Conservation (phyloP, 2,797 vertebrate species). For the Geotria australis region DNA sequence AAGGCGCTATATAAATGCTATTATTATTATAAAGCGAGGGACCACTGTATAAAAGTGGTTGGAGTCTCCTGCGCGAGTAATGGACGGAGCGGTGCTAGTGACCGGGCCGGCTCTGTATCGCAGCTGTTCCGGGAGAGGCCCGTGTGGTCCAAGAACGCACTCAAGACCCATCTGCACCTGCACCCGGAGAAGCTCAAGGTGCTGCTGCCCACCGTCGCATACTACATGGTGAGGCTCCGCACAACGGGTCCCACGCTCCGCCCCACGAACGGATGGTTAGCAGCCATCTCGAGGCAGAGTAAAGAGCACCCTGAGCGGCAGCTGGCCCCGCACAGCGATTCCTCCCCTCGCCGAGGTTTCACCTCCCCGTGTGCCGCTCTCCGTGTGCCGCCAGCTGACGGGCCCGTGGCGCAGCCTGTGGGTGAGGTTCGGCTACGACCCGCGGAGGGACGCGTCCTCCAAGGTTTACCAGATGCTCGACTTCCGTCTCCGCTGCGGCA, state of each 20-base stretch:
- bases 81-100: too few relatives aligned
- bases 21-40: too few relatives aligned
- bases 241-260: too few relatives aligned
- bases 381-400: conserved; percentile 24
- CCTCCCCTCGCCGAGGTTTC: too few relatives aligned
- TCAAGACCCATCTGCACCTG: conserved; percentile 54
- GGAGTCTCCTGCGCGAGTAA: too few relatives aligned
- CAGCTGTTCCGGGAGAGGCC: conserved; percentile 57
- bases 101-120: background rate
- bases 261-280: too few relatives aligned
- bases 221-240: conserved; percentile 57
- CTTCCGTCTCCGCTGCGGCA: conserved; percentile 73
- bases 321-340: too few relatives aligned
- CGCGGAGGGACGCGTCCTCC: conserved; percentile 34
- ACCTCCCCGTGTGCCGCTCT: too few relatives aligned
- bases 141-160: conserved; percentile 66
- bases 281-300: too few relatives aligned
- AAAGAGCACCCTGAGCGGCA: too few relatives aligned
- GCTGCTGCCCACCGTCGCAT: conserved; percentile 44
- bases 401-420: conserved; percentile 91
- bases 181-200: conserved; percentile 83
- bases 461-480: conserved; percentile 83
- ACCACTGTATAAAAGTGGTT: too few relatives aligned
- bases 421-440: conserved; percentile 72
- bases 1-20: too few relatives aligned